Evolutionary conservation across 2,888 invertebrate species (phyloP).

Genomic region (Prionchulus punctatus): DNA sequence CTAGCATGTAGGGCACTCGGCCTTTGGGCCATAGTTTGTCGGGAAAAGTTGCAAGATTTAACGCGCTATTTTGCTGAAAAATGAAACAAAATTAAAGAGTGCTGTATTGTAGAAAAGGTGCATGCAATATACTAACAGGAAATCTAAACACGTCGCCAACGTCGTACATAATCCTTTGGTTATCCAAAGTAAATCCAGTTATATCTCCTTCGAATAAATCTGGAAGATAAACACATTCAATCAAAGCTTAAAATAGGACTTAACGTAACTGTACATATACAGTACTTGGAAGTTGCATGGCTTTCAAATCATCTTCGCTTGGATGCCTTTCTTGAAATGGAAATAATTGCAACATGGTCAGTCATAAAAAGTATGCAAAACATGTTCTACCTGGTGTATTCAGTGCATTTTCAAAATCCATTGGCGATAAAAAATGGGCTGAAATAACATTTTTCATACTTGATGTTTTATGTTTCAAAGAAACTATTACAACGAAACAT

Average conservation of each 20-base stretch:
- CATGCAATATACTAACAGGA: too few species aligned
- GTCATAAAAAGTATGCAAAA: not conserved
- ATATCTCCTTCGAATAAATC: slow-evolving; percentile 49
- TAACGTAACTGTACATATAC: not conserved
- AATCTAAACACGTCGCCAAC: slow-evolving; percentile 18
- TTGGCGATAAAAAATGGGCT: slow-evolving; percentile 6
- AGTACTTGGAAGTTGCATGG: slow-evolving; percentile 10
- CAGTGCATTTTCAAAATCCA: slow-evolving; percentile 6
- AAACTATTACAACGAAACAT: too few species aligned
- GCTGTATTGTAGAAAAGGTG: too few species aligned
- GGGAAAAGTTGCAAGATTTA: slow-evolving; percentile 29
- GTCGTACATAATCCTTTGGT: too few species aligned
- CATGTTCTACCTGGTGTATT: slow-evolving; percentile 6
- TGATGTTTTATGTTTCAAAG: too few species aligned
- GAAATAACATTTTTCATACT: too few species aligned
- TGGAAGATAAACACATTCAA: too few species aligned
- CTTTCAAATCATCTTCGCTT: slow-evolving; percentile 8
- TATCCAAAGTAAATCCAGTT: slow-evolving; percentile 23
- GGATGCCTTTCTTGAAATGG: slow-evolving; percentile 8
- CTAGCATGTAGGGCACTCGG: slow-evolving; percentile 27
- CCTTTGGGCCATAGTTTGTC: slow-evolving; percentile 30
- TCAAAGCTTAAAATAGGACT: too few species aligned
- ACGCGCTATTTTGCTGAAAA: slow-evolving; percentile 28
- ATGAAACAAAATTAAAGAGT: too few species aligned
- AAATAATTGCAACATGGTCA: too few species aligned